Base-by-base conservation (phyloP, 2,113 vertebrate species). In the Clarias batrachus region DNA sequence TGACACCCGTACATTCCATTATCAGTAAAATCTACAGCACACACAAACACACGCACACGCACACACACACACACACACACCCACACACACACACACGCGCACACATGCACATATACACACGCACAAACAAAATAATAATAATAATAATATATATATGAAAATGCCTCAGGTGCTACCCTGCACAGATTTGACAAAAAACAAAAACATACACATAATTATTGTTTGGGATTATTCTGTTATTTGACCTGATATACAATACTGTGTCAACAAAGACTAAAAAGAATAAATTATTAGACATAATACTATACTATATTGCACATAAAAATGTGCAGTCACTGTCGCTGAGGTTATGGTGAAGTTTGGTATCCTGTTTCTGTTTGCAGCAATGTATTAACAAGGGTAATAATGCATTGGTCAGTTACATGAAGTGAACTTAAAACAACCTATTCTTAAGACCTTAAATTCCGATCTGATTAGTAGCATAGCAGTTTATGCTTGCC, bases 111-210 rank as follows among this genome's bases (percentile, higher is more conserved):
- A n/a, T n/a, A n/a, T n/a, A n/a, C n/a, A n/a, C n/a, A n/a, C n/a
- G n/a, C n/a, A n/a, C n/a, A n/a, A n/a, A 48, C 82, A 80, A 23
- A 33, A 33, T 33, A 33, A 33, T 33, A 33, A 33, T 33, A 33
- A 33, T 33, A 33, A 33, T 33, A 33, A 33, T 33, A 33, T 33
- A 1, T 33, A 33, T 33, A 33, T 33, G 33, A 1, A 89, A 83
- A 82, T 82, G 82, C 86, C 88, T 79, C 81, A 89, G 70, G 88
- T 87, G 83, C 83, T 85, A 78, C 77, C 88, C 76, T 78, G 59
- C 74, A 80, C 83, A 74, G 83, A 86, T 82, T 81, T 81, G 57
- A 89, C 74, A 7, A 41, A 68, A 70, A 74, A 83, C 63, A 88
- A 66, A 78, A 85, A 82, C 74, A 86, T 23, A 37, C 70, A 86